Evolutionary conservation across 35 echinoderm and acorn worm species (phyloP).

Genomic region (Apostichopus parvimensis): DNA sequence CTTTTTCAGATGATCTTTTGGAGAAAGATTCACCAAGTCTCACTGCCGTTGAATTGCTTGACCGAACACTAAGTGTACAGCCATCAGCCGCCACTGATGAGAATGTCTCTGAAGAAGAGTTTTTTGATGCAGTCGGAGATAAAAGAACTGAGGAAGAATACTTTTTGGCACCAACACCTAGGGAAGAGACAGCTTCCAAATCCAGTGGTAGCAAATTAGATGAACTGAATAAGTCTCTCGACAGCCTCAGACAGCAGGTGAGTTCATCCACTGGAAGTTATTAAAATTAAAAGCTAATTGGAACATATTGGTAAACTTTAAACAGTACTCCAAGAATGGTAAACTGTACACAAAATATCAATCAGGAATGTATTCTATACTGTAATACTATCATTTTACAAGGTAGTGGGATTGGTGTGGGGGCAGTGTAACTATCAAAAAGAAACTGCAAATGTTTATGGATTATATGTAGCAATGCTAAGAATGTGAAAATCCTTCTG

Average conservation of each 20-base stretch:
- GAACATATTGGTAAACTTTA: too few species aligned
- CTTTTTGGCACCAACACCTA: slow-evolving; percentile 28
- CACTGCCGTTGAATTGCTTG: neutral
- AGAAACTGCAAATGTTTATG: too few species aligned
- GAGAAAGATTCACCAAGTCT: neutral
- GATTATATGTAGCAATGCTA: too few species aligned
- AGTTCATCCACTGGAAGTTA: neutral
- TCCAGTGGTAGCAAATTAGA: slow-evolving; percentile 16
- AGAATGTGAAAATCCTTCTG: too few species aligned
- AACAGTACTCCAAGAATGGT: too few species aligned
- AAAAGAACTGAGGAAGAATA: slow-evolving; percentile 30
- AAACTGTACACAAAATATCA: too few species aligned
- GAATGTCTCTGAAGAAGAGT: slow-evolving; percentile 27
- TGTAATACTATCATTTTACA: too few species aligned
- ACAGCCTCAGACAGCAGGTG: slow-evolving; percentile 21
- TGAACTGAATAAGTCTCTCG: slow-evolving; percentile 16
- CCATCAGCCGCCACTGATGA: neutral
- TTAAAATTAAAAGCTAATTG: too few species aligned
- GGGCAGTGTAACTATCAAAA: too few species aligned
- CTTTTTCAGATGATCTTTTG: slow-evolving; percentile 6
- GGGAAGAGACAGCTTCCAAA: neutral
- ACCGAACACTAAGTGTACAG: slow-evolving; percentile 9
- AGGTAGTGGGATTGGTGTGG: too few species aligned
- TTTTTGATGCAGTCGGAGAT: slow-evolving; percentile 41
- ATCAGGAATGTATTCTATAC: too few species aligned